These are phyloP conservation scores for Plebejus anna DNA, from an alignment of 2,888 invertebrate genomes.

Conservation along the genomic window DNA sequence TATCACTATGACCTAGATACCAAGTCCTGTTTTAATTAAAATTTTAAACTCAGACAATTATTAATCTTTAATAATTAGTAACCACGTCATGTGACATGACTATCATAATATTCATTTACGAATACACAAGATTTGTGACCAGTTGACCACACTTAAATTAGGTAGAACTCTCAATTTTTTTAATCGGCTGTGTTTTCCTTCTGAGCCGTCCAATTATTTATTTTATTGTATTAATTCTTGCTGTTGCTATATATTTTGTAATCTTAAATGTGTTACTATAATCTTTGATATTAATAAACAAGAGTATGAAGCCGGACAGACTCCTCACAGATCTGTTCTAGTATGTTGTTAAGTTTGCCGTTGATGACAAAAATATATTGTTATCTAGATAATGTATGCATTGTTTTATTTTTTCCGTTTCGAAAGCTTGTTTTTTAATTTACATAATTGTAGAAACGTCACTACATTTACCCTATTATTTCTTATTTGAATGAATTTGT, in stretches of 20 bases:
- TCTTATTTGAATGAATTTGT: too few relatives aligned
- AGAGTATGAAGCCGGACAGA: conserved; percentile 53
- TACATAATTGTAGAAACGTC: too few relatives aligned
- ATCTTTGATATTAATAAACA: conserved; percentile 44
- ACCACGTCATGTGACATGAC: not conserved
- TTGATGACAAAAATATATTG: conserved; percentile 80
- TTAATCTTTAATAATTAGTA: too few relatives aligned
- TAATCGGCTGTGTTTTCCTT: conserved; percentile 39
- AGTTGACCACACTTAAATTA: not conserved
- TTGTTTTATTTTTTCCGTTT: conserved; percentile 43
- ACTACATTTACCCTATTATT: too few relatives aligned
- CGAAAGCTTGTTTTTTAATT: too few relatives aligned
- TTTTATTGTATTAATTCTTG: conserved; percentile 53
- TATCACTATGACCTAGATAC: too few relatives aligned
- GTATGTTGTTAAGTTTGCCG: conserved; percentile 80
- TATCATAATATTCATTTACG: not conserved
- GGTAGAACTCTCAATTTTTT: not conserved
- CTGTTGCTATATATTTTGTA: conserved; percentile 33
- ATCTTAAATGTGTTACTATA: conserved; percentile 52
- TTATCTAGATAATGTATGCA: conserved; percentile 70
- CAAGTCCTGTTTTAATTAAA: not conserved
- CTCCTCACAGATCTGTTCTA: conserved; percentile 68
- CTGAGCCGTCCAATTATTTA: conserved; percentile 71
- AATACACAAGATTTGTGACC: too few relatives aligned
- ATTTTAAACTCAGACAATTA: not conserved